A percentile compares a stretch with the other conserved stretches of the same genome.
Conservation (phyloP, 2,888 invertebrate genomes). For the Aphidoletes aphidimyza region DNA sequence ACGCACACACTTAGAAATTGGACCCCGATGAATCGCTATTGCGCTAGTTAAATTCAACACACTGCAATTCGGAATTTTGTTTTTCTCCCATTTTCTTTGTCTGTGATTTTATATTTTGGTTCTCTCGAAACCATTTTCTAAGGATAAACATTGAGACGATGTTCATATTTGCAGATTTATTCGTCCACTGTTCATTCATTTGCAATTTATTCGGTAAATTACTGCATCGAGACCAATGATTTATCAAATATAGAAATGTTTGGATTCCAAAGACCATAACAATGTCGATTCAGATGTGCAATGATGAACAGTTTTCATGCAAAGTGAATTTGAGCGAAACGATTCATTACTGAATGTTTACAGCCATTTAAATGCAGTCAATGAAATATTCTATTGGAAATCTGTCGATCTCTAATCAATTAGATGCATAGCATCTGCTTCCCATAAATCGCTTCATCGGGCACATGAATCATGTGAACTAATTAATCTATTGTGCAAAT, state of each 20-base stretch:
- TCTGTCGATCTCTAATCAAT: constrained; percentile 20
- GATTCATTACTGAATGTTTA: not conserved
- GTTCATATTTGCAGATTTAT: not conserved
- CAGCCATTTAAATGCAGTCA: constrained; percentile 4
- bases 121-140: not conserved
- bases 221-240: constrained; percentile 16
- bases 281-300: too few species aligned
- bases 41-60: not conserved
- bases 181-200: not conserved
- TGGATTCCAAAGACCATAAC: too few species aligned
- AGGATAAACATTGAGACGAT: not conserved
- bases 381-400: constrained; percentile 11
- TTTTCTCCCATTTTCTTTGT: not conserved
- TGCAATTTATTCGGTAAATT: constrained; percentile 4
- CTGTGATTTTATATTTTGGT: not conserved
- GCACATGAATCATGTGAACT: constrained; percentile 46
- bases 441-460: not conserved
- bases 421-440: constrained; percentile 23
- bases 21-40: not conserved
- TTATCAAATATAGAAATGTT: too few species aligned
- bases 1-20: too few species aligned
- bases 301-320: too few species aligned
- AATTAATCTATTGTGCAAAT: constrained; percentile 49
- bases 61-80: not conserved
- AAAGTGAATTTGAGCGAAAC: too few species aligned